These are phyloP conservation scores for Diadumene lineata DNA, from an alignment of 92 coral and sea anemone species.

Conservation along the genomic window DNA sequence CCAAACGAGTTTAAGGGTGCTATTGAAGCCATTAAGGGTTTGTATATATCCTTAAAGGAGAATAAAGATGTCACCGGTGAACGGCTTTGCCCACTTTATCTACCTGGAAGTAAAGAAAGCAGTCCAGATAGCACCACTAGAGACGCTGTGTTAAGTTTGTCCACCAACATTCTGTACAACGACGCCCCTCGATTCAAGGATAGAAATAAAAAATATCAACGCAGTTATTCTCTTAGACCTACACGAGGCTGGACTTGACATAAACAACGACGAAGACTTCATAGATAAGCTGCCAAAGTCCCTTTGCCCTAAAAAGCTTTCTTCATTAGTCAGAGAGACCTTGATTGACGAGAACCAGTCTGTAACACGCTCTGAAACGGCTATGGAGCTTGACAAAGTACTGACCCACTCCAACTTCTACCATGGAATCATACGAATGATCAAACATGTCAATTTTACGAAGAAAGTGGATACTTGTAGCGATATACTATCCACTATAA, in stretches of 20 bases:
- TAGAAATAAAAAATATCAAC: slow-evolving; percentile 13
- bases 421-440: slow-evolving; percentile 49
- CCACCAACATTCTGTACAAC: slow-evolving; percentile 56
- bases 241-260: slow-evolving; percentile 25
- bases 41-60: slow-evolving; percentile 43
- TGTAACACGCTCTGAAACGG: not conserved
- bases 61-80: not conserved
- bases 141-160: slow-evolving; percentile 29
- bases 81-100: slow-evolving; percentile 17
- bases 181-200: slow-evolving; percentile 51
- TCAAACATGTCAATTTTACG: slow-evolving; percentile 44
- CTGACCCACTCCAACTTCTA: slow-evolving; percentile 51
- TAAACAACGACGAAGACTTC: slow-evolving; percentile 36
- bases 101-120: slow-evolving; percentile 37
- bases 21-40: slow-evolving; percentile 52
- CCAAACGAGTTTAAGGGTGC: slow-evolving; percentile 41
- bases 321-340: slow-evolving; percentile 46
- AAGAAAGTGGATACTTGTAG: slow-evolving; percentile 8
- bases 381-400: slow-evolving; percentile 30
- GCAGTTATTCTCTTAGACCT: slow-evolving; percentile 51
- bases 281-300: slow-evolving; percentile 32
- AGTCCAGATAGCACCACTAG: not conserved
- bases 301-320: slow-evolving; percentile 48
- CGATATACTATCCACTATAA: slow-evolving; percentile 1
- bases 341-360: slow-evolving; percentile 11